Percentiles rank a stretch among this genome's conserved stretches.
Evolutionary conservation across 2,113 vertebrate species (phyloP).

Genomic region (Toxotes chatareus): DNA sequence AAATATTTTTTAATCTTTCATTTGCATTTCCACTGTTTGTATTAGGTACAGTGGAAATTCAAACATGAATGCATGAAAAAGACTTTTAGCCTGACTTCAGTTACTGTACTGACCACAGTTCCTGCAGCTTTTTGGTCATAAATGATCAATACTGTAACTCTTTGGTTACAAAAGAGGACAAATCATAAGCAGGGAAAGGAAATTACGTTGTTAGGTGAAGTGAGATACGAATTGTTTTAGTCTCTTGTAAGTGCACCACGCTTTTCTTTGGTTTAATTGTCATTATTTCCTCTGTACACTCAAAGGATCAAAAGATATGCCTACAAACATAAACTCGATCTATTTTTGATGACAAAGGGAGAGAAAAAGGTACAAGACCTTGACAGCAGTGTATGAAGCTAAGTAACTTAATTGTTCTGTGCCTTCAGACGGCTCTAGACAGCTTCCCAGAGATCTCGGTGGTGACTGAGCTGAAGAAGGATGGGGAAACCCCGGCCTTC

Average conservation of each 20-base stretch:
- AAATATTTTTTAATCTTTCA: no score
- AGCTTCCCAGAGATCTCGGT: conserved; percentile 95
- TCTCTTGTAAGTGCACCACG: background rate
- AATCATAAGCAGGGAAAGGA: background rate
- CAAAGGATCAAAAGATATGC: background rate
- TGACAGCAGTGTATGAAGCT: background rate
- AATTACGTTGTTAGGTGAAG: background rate
- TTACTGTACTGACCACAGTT: no score
- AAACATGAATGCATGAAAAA: no score
- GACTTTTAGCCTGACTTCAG: no score
- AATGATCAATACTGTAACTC: no score
- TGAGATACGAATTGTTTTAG: background rate
- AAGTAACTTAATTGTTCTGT: conserved; percentile 20
- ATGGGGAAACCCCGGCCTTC: conserved; percentile 87
- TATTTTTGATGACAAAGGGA: background rate
- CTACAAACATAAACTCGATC: background rate
- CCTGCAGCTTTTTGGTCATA: no score
- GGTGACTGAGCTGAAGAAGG: conserved; percentile 91
- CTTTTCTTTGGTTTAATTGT: background rate
- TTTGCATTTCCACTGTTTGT: no score
- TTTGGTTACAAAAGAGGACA: no score
- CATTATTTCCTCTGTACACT: background rate
- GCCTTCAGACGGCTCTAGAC: conserved; percentile 92
- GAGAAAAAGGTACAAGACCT: background rate
- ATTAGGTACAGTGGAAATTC: no score